These are phyloP conservation scores for Corythaeola cristata DNA, from an alignment of 2,113 vertebrate genomes.

Conservation along the genomic window DNA sequence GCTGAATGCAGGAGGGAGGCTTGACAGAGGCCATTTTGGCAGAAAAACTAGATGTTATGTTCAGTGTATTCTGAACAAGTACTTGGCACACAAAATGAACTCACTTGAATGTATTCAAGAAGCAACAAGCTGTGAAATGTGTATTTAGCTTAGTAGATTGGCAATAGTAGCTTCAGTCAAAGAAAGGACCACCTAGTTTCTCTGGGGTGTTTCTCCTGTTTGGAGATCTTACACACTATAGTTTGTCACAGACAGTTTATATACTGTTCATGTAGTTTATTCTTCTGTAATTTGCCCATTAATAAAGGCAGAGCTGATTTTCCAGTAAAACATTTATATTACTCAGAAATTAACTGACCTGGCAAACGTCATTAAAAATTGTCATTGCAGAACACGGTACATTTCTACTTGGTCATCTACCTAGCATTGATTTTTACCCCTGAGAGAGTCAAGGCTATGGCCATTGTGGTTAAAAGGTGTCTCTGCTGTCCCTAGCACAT, in stretches of 20 bases:
- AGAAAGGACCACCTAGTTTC: slow-evolving; percentile 47
- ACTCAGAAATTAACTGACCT: not conserved
- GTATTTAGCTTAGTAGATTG: slow-evolving; percentile 29
- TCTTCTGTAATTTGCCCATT: not conserved
- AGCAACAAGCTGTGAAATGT: slow-evolving; percentile 54
- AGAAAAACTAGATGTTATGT: not conserved
- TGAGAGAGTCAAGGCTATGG: not conserved
- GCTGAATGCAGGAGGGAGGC: slow-evolving; percentile 5
- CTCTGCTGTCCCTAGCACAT: not conserved
- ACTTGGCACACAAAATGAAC: slow-evolving; percentile 17
- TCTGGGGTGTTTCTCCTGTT: not conserved
- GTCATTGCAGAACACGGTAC: not conserved
- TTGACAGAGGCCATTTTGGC: slow-evolving; percentile 47
- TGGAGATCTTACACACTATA: not conserved
- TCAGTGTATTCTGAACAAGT: slow-evolving; percentile 45
- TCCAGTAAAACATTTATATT: not conserved
- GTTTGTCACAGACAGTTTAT: not conserved
- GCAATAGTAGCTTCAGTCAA: not conserved
- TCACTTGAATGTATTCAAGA: slow-evolving; percentile 23
- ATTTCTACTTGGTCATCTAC: not conserved
- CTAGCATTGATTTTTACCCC: not conserved
- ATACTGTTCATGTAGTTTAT: not conserved
- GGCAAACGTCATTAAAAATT: not conserved
- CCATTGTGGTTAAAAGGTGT: not conserved
- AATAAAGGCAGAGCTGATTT: not conserved